Evolutionary conservation across 1,140 invertebrate genomes (phyloP).

Genomic region (Octopus sinensis): DNA sequence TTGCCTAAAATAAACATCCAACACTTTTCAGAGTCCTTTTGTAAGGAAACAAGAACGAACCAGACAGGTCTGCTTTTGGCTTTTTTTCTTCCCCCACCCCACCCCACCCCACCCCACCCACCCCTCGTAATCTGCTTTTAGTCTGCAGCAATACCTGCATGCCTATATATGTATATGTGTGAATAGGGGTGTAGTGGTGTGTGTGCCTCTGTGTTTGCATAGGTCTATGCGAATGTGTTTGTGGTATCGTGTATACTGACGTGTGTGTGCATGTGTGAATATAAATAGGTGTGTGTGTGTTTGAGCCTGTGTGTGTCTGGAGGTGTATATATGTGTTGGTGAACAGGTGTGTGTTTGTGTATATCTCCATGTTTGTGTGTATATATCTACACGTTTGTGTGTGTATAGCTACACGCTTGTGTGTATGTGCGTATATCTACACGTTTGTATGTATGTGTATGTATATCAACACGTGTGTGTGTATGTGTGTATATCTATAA

Average conservation of each 20-base stretch:
- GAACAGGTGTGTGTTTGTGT: background rate
- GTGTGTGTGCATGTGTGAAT: background rate
- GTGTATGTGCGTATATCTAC: background rate
- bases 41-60: too few relatives aligned
- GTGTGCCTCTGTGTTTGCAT: too few relatives aligned
- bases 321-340: background rate
- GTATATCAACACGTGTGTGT: background rate
- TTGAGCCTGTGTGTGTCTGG: background rate
- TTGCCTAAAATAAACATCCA: too few relatives aligned
- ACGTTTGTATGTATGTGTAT: background rate
- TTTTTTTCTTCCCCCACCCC: too few relatives aligned
- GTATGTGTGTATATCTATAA: background rate
- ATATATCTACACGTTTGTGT: background rate
- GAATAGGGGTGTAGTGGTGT: too few relatives aligned
- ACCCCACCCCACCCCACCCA: too few relatives aligned
- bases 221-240: too few relatives aligned
- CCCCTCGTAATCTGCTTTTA: too few relatives aligned
- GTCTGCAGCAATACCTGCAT: too few relatives aligned
- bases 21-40: too few relatives aligned
- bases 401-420: background rate
- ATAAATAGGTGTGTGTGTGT: background rate
- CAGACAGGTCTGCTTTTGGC: too few relatives aligned
- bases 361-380: background rate
- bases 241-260: background rate
- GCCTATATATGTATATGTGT: too few relatives aligned